Base-by-base conservation (phyloP, 2,113 vertebrate genomes). In the Eurystomus gularis region DNA sequence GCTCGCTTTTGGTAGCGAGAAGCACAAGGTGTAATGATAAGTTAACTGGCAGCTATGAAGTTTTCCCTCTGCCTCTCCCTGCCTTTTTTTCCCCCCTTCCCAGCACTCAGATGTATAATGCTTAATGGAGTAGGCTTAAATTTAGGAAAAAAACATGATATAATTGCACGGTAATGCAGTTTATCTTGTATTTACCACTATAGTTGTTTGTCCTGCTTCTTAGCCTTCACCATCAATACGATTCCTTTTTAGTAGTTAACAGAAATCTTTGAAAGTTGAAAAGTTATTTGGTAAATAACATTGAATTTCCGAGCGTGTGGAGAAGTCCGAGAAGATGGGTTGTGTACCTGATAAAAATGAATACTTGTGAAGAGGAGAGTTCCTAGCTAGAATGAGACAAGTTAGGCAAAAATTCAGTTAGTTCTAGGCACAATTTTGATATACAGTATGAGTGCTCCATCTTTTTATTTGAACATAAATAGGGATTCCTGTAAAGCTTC, bases 41-140 rank as follows among this genome's bases (percentile, higher is more conserved):
- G 15, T 54, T 61, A 85, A 28, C 26, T 61, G 52, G 6, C 70
- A 88, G 37, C 52, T 24, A 9, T 2, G 0, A 57, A 39, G 23
- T 42, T 65, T 76, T 7, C 13, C 11, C 6, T 9, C 2, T 2
- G 18, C 6, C 4, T 10, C 2, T 15, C 9, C 18, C 29, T 57
- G 31, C 8, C 46, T 21, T 31, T 62, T 70, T 77, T 49, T 14
- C 5, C 2, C 3, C 20, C 20, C 2, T 3, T 58, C 25, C 26
- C 18, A 49, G 10, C 23, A 46, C 12, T 78, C 28, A 54, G 11
- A 29, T 7, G 3, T 42, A 6, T 71, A 61, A 60, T 78, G 25
- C 70, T 79, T 85, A 26, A 23, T 5, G n/a, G 9, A 29, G 7
- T 52, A 66, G 51, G 7, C 24, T 40, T 66, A 75, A 82, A 71